These are phyloP conservation scores for Mya arenaria DNA, from an alignment of 1,140 invertebrate genomes.

Conservation along the genomic window DNA sequence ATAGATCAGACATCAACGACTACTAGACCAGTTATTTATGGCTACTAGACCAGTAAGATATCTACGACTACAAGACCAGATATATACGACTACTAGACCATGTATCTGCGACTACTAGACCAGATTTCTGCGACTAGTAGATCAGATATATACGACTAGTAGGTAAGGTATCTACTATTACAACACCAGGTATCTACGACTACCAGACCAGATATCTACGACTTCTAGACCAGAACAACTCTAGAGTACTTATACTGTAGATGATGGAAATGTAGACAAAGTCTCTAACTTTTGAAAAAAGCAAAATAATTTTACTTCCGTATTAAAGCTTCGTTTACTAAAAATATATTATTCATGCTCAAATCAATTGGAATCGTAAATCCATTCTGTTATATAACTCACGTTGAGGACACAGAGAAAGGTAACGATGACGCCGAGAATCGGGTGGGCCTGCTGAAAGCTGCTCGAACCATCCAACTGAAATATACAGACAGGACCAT, in stretches of 20 bases:
- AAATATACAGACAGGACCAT: too few species aligned
- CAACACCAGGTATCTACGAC: too few species aligned
- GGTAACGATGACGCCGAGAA: constrained; percentile 63
- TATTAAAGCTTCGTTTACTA: not conserved
- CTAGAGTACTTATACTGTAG: not conserved
- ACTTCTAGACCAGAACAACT: not conserved
- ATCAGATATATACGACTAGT: too few species aligned
- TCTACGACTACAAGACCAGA: too few species aligned
- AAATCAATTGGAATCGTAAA: not conserved
- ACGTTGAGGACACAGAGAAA: constrained; percentile 67
- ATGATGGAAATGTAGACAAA: not conserved
- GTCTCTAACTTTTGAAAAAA: not conserved
- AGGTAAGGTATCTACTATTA: too few species aligned
- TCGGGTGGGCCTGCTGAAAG: constrained; percentile 62
- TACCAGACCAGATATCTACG: not conserved
- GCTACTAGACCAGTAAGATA: too few species aligned
- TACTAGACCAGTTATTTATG: too few species aligned
- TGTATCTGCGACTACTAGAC: too few species aligned
- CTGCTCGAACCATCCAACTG: constrained; percentile 24
- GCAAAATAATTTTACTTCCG: not conserved
- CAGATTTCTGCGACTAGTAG: too few species aligned
- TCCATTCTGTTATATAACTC: constrained; percentile 33
- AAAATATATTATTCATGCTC: not conserved
- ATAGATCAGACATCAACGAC: not conserved
- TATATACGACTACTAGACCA: too few species aligned